These are phyloP conservation scores for Dolomedes plantarius DNA, from an alignment of 2,888 invertebrate genomes.

Conservation along the genomic window DNA sequence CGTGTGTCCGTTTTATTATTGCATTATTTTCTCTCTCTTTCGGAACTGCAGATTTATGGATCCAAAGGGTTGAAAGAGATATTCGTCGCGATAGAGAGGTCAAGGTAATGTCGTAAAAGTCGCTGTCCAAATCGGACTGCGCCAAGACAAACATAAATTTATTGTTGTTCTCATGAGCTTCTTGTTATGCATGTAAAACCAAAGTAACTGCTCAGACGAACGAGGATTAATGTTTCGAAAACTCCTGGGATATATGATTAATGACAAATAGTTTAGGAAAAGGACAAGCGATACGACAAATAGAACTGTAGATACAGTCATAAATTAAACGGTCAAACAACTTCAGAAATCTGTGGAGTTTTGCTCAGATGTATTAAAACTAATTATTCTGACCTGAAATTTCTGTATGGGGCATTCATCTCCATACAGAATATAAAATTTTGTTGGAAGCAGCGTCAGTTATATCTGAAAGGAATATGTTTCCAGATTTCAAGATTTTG, in stretches of 20 bases:
- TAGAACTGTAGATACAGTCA: background rate
- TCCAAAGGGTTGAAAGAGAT: slow-evolving; percentile 9
- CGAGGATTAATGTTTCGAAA: background rate
- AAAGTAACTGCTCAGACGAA: background rate
- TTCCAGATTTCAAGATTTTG: too few relatives aligned
- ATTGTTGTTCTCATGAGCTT: background rate
- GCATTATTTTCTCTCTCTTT: background rate
- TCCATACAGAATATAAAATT: too few relatives aligned
- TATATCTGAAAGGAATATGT: too few relatives aligned
- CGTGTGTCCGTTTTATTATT: slow-evolving; percentile 2
- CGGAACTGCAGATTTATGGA: background rate
- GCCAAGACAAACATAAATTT: background rate
- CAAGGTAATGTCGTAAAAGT: background rate
- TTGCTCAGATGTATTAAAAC: too few relatives aligned
- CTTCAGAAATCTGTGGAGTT: too few relatives aligned
- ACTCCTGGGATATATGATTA: background rate
- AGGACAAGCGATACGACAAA: background rate
- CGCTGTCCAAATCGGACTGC: background rate
- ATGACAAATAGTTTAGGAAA: background rate
- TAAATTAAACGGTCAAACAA: background rate
- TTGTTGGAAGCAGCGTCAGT: too few relatives aligned
- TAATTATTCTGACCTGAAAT: too few relatives aligned
- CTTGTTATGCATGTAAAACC: background rate
- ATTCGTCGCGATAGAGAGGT: slow-evolving; percentile 8
- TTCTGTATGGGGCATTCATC: too few relatives aligned